Conservation (phyloP, 2,888 invertebrate genomes). For the Campoplex capitator region DNA sequence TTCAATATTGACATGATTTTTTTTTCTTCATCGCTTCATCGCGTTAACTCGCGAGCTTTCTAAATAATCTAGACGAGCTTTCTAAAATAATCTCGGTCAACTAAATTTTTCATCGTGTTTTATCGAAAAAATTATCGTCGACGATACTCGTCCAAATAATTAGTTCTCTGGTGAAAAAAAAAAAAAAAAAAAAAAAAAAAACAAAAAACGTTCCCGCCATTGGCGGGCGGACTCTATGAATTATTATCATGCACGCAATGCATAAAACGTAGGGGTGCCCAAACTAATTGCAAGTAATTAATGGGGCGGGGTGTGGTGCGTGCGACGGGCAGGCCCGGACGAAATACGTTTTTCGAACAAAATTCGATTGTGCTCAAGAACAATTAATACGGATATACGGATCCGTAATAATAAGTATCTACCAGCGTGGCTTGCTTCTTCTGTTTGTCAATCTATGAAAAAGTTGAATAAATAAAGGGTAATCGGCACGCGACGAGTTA, state of each 20-base stretch:
- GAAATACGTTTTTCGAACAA: slow-evolving; percentile 11
- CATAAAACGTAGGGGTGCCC: slow-evolving; percentile 54
- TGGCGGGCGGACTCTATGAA: background rate
- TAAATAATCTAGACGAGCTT: too few species aligned
- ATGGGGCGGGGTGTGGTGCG: slow-evolving; percentile 12
- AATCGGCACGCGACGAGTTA: background rate
- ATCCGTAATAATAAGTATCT: too few species aligned
- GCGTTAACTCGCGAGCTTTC: too few species aligned
- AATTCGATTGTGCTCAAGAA: slow-evolving; percentile 38
- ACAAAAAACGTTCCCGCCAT: too few species aligned
- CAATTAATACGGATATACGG: background rate
- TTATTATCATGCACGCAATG: slow-evolving; percentile 8
- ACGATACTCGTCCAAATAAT: background rate
- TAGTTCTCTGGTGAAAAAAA: background rate
- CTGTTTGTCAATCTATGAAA: slow-evolving; percentile 3
- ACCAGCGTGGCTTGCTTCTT: background rate
- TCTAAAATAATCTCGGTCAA: background rate
- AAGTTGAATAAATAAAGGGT: slow-evolving; percentile 5
- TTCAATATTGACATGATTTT: slow-evolving; percentile 22
- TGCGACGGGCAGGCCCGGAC: background rate
- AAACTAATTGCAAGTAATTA: slow-evolving; percentile 48
- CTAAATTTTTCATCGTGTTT: background rate
- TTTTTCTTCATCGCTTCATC: background rate
- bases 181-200: too few species aligned
- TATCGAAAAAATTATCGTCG: background rate